Percentiles rank a stretch among this genome's conserved stretches.
Conservation (phyloP, 2,113 vertebrate species). For the Ammodytes marinus region DNA sequence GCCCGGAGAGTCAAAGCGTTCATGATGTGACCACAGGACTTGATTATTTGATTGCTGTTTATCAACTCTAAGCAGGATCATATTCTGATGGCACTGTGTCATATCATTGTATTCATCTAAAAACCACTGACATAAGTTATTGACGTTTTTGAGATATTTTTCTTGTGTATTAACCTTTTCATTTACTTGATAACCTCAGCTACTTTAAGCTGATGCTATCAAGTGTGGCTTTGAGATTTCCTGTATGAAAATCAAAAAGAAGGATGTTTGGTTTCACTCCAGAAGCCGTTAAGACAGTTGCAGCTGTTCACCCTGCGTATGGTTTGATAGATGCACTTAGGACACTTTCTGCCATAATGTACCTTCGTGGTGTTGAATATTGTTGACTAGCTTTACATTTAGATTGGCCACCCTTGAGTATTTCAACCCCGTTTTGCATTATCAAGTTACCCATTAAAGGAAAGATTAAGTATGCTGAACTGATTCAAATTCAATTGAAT, state of each 20-base stretch:
- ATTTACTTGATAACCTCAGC: background rate
- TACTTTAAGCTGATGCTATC: too few relatives aligned
- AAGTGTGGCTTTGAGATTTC: too few relatives aligned
- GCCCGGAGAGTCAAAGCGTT: background rate
- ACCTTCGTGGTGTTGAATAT: too few relatives aligned
- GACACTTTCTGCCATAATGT: too few relatives aligned
- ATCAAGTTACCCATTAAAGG: background rate
- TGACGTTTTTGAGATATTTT: background rate
- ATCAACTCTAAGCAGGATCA: background rate
- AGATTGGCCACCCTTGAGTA: too few relatives aligned
- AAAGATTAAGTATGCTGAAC: background rate
- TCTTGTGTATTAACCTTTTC: background rate
- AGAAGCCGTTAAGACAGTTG: too few relatives aligned
- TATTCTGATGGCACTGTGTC: background rate
- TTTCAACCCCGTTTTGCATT: too few relatives aligned
- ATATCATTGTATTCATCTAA: background rate
- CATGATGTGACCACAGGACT: background rate
- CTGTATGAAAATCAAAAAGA: too few relatives aligned
- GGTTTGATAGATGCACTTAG: too few relatives aligned
- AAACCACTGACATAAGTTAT: background rate
- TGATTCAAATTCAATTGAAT: background rate
- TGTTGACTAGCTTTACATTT: too few relatives aligned
- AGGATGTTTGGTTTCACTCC: too few relatives aligned
- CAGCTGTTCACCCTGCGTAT: too few relatives aligned
- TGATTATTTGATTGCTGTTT: background rate